These are phyloP conservation scores for Psilopogon haemacephalus DNA, from an alignment of 2,113 vertebrate genomes.

Conservation along the genomic window DNA sequence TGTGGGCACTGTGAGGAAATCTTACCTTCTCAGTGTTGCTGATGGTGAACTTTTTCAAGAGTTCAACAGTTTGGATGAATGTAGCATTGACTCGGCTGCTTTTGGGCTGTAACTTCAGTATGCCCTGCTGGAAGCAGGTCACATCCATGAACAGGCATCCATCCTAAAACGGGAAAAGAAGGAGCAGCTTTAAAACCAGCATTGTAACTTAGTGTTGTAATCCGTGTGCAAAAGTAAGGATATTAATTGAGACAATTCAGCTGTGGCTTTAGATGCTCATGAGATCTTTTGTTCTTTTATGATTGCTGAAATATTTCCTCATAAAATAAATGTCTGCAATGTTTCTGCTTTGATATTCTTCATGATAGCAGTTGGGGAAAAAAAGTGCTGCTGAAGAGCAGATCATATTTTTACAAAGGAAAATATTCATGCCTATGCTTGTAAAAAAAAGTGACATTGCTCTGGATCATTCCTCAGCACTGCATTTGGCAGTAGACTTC, in stretches of 20 bases:
- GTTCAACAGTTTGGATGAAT: not conserved
- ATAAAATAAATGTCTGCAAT: not conserved
- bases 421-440: too few relatives aligned
- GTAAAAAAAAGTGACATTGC: not conserved
- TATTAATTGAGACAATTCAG: not conserved
- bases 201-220: not conserved
- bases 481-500: not conserved
- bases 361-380: not conserved
- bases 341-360: not conserved
- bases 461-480: not conserved
- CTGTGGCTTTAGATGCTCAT: not conserved
- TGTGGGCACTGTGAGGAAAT: not conserved
- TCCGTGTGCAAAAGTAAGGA: not conserved
- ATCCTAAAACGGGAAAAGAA: slow-evolving; percentile 50
- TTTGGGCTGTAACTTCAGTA: slow-evolving; percentile 43
- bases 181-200: not conserved
- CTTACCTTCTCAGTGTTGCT: not conserved
- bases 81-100: not conserved
- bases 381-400: not conserved
- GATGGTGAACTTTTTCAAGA: not conserved
- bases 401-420: not conserved
- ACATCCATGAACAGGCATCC: slow-evolving; percentile 65
- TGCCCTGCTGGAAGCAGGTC: slow-evolving; percentile 67
- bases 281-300: not conserved
- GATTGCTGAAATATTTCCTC: not conserved